Base-by-base conservation (phyloP, 1,140 invertebrate species). In the Chlorops oryzae region DNA sequence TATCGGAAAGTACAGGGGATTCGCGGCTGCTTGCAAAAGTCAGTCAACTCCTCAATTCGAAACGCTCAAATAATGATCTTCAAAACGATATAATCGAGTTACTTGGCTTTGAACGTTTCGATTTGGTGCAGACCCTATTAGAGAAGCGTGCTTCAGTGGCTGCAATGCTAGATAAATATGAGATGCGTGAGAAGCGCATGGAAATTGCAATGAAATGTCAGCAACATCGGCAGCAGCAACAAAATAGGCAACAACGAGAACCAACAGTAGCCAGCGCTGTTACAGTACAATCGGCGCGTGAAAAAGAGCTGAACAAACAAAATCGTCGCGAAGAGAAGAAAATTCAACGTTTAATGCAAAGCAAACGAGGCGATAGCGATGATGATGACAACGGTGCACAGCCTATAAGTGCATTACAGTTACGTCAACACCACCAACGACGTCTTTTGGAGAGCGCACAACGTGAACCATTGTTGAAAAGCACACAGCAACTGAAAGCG, bases 81-180 rank as follows among this genome's bases (percentile, higher is more conserved):
- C 87, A 94, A 65, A 88, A 86, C 74, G 89, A 92, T 70, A 71
- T 97, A 6, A 87, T 95, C 74, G 92, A 96, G 57, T 71, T 95
- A 15, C 17, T 76, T 89, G 47, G 93, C 5, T 92, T 86, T 74
- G 88, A 94, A 58, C 77, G 88, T 57, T 87, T 96, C 70, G 88
- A 92, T 59, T 78, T 96, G 32, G 87, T 95, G 40, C 79, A 84
- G 60, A 80, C 82, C 39, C 73, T 96, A 42, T 75, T 96, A 7
- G 77, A 84, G 60, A 80, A 93, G 68, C 76, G 87, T 50, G 65
- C 76, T 17, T 76, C 78, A 37, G 81, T 86, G 25, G 64, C 78
- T 5, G 69, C 75, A 13, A 59, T 81, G 65, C 50, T 61, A 72
- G 54, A 74, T 49, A 55, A 73, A 55, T 57, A 59, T 28, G 58